Evolutionary conservation across 2,888 invertebrate species (phyloP).

Genomic region (Pilophorus perplexus): DNA sequence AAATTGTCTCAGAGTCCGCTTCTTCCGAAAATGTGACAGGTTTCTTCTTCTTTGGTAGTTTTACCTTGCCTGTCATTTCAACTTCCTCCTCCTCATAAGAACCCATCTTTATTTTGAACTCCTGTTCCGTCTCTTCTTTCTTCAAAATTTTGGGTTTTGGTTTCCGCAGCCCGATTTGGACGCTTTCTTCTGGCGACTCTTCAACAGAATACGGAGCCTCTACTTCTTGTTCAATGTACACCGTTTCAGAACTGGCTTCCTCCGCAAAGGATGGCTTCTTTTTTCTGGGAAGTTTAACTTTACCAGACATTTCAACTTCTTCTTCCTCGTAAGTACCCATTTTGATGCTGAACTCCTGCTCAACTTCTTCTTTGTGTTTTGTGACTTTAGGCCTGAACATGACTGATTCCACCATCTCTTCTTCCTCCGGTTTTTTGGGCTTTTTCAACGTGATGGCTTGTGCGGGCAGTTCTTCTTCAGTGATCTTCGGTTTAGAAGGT

Average conservation of each 20-base stretch:
- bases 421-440: constrained; percentile 66
- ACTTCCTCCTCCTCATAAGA: constrained; percentile 86
- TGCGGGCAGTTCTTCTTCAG: constrained; percentile 49
- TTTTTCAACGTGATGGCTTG: constrained; percentile 58
- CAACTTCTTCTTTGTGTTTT: constrained; percentile 70
- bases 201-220: constrained; percentile 60
- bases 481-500: constrained; percentile 54
- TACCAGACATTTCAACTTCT: constrained; percentile 81
- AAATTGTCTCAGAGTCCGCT: constrained; percentile 64
- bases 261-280: constrained; percentile 72
- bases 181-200: constrained; percentile 60
- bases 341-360: constrained; percentile 85
- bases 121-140: constrained; percentile 84
- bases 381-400: constrained; percentile 59
- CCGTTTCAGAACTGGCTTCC: constrained; percentile 66
- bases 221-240: constrained; percentile 64
- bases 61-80: constrained; percentile 79
- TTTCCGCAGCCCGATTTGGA: constrained; percentile 53
- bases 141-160: constrained; percentile 63
- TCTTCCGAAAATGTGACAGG: constrained; percentile 74
- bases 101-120: constrained; percentile 80
- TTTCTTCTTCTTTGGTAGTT: constrained; percentile 67
- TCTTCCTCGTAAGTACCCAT: constrained; percentile 83
- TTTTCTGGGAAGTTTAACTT: constrained; percentile 70
- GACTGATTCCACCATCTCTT: constrained; percentile 65